Conservation (phyloP, 2,113 vertebrate species). For the Brienomyrus brachyistius region DNA sequence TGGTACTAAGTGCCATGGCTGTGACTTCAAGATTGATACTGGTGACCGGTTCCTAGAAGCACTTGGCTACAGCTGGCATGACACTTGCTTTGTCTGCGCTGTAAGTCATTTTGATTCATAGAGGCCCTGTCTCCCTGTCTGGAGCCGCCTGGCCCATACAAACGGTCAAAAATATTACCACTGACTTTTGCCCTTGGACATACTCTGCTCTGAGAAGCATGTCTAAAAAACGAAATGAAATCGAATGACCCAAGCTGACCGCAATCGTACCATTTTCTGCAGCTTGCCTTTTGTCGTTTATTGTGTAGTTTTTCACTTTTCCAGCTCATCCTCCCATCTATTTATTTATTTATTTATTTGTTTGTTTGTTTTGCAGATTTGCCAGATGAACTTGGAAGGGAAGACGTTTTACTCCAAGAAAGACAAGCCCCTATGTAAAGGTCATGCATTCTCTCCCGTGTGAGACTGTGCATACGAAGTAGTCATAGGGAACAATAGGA, state of each 20-base stretch:
- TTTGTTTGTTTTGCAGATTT: constrained; percentile 80
- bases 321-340: neutral
- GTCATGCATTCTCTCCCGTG: constrained; percentile 91
- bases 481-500: neutral
- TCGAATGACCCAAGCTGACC: neutral
- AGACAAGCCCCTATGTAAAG: constrained; percentile 98
- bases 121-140: constrained; percentile 24
- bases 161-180: constrained; percentile 38
- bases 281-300: neutral
- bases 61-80: constrained; percentile 97
- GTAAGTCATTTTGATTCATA: constrained; percentile 75
- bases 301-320: constrained; percentile 10
- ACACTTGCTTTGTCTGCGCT: constrained; percentile 96
- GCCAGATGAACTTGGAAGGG: constrained; percentile 96
- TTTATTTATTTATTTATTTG: neutral
- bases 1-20: constrained; percentile 95
- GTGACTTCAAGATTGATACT: constrained; percentile 98
- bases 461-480: constrained; percentile 48
- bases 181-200: constrained; percentile 23
- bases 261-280: neutral
- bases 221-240: constrained; percentile 10
- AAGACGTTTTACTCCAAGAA: constrained; percentile 99
- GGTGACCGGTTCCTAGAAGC: constrained; percentile 97
- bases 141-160: constrained; percentile 30
- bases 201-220: neutral